Conservation (phyloP, 2,797 vertebrate genomes). For the Enteromius mattozi region DNA sequence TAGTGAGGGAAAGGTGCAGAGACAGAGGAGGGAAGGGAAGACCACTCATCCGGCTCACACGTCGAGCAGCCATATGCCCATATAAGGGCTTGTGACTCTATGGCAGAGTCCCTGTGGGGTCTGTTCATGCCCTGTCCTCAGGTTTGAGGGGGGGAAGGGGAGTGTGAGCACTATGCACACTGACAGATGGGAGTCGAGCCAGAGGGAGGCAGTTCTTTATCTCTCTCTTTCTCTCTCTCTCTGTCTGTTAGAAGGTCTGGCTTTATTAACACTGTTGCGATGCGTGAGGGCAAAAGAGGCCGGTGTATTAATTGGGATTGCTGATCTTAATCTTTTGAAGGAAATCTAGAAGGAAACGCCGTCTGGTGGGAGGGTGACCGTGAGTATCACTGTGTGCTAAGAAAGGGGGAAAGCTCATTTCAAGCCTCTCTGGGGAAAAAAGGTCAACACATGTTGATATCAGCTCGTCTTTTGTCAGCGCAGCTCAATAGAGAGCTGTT, state of each 20-base stretch:
- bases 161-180: conserved; percentile 33
- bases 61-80: conserved; percentile 27
- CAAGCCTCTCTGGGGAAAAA: conserved; percentile 1
- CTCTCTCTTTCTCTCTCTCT: conserved; percentile 14
- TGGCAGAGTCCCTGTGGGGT: conserved; percentile 41
- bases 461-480: neutral
- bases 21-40: conserved; percentile 10
- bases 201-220: conserved; percentile 38
- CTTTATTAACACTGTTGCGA: conserved; percentile 28
- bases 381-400: conserved; percentile 22
- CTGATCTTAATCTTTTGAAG: conserved; percentile 3
- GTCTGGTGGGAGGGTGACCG: neutral
- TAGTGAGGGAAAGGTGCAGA: conserved; percentile 7
- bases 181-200: conserved; percentile 52
- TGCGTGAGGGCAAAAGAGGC: conserved; percentile 6
- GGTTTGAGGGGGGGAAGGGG: conserved; percentile 31
- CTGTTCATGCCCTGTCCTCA: conserved; percentile 39
- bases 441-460: conserved; percentile 41
- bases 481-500: neutral
- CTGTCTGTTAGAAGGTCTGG: conserved; percentile 8
- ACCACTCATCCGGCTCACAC: conserved; percentile 20
- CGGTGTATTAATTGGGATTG: conserved; percentile 21
- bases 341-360: conserved; percentile 7
- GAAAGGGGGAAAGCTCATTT: conserved; percentile 13
- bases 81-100: conserved; percentile 49